Evolutionary conservation across 2,113 vertebrate species (phyloP).

Genomic region (Campylomormyrus tamandua): DNA sequence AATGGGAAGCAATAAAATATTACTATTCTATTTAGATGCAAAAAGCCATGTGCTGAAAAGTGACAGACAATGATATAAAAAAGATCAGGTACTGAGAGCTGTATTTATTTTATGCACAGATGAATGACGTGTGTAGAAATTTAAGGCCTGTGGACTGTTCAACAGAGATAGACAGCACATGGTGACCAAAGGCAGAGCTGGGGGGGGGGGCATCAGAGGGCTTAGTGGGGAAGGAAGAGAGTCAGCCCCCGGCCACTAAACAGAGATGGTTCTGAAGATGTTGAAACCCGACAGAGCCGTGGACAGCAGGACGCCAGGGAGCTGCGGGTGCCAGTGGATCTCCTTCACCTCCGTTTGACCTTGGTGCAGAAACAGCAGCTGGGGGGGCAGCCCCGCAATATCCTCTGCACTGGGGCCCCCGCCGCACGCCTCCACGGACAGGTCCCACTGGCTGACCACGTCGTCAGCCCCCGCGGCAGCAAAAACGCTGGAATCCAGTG

Average conservation of each 20-base stretch:
- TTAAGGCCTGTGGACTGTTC: background rate
- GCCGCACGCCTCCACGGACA: conserved; percentile 75
- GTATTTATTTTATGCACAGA: background rate
- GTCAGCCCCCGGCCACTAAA: conserved; percentile 37
- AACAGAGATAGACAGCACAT: background rate
- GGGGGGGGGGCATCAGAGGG: background rate
- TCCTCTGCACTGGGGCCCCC: conserved; percentile 51
- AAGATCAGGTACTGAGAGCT: background rate
- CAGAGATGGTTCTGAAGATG: conserved; percentile 80
- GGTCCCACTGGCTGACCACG: conserved; percentile 83
- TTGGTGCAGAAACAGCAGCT: conserved; percentile 84
- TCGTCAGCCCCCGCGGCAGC: conserved; percentile 75
- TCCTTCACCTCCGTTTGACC: conserved; percentile 84
- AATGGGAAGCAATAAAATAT: background rate
- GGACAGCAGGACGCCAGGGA: conserved; percentile 70
- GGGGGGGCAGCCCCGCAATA: conserved; percentile 69
- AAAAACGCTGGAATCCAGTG: conserved; percentile 74
- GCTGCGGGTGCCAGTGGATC: conserved; percentile 83
- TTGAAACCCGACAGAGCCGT: conserved; percentile 80
- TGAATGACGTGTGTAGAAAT: background rate
- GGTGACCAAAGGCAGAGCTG: background rate
- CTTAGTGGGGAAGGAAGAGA: background rate
- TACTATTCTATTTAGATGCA: background rate
- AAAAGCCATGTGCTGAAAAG: background rate
- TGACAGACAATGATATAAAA: background rate